Percentiles rank a stretch among this genome's conserved stretches.
phyloP scores from a whole-genome alignment of 2,113 vertebrate species.

The mouse (Mus musculus) region GRCm39 chr8:105891001-105891500 shows the following conservation, averaged over 20 bases:
- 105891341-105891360: constrained; percentile 77
- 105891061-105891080: not conserved
- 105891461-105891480: constrained; percentile 77
- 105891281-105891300: constrained; percentile 47
- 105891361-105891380: constrained; percentile 81
- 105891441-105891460: constrained; percentile 78
- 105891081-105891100: not conserved
- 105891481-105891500: constrained; percentile 66
- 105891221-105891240: not conserved
- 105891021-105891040: not conserved
- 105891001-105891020: constrained; percentile 38
- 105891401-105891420: constrained; percentile 85
- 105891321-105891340: constrained; percentile 69
- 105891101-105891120: not conserved
- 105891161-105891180: constrained; percentile 61
- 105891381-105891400: constrained; percentile 82
- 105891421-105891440: constrained; percentile 80
- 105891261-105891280: constrained; percentile 62
- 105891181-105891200: constrained; percentile 31
- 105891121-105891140: constrained; percentile 22
- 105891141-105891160: constrained; percentile 24
- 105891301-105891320: constrained; percentile 69
- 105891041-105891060: constrained; percentile 64
- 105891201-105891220: not conserved
- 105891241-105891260: constrained; percentile 55